A percentile compares a stretch with the other conserved stretches of the same genome.
These are phyloP conservation scores for Alfaro cultratus DNA, from an alignment of 2,797 vertebrate genomes.

Conservation along the genomic window DNA sequence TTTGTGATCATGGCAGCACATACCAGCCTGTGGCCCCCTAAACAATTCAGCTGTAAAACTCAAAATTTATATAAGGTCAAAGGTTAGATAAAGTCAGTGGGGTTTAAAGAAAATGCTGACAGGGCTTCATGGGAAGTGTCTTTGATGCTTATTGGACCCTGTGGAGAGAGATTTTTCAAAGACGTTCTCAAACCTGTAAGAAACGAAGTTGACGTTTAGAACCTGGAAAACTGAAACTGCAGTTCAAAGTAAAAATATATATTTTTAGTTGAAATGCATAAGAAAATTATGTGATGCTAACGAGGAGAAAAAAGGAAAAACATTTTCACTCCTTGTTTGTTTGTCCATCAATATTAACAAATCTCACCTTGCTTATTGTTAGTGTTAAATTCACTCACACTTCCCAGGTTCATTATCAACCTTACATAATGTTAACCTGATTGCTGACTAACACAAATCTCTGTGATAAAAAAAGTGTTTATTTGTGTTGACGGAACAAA, in stretches of 20 bases:
- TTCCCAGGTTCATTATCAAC: neutral
- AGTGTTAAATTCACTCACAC: neutral
- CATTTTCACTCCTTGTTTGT: neutral
- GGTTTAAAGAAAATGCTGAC: constrained; percentile 43
- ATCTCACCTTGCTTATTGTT: neutral
- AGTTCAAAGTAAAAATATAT: neutral
- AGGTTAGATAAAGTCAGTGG: constrained; percentile 37
- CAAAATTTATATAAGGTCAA: constrained; percentile 50
- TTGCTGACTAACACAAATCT: constrained; percentile 8
- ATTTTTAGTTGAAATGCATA: neutral
- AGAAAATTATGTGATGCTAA: neutral
- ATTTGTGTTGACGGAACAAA: neutral
- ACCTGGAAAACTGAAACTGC: neutral
- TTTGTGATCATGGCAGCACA: constrained; percentile 24
- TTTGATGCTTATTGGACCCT: constrained; percentile 15
- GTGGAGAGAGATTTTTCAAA: neutral
- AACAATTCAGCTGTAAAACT: constrained; percentile 52
- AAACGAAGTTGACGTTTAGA: neutral
- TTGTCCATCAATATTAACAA: neutral
- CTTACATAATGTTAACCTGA: constrained; percentile 6
- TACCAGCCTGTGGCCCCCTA: constrained; percentile 6
- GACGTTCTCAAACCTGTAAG: neutral
- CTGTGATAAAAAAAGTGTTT: neutral
- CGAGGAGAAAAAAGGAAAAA: neutral
- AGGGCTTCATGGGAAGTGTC: constrained; percentile 4